phyloP scores from a whole-genome alignment of 1,140 invertebrate species.

The Calycopis cecrops region DNA sequence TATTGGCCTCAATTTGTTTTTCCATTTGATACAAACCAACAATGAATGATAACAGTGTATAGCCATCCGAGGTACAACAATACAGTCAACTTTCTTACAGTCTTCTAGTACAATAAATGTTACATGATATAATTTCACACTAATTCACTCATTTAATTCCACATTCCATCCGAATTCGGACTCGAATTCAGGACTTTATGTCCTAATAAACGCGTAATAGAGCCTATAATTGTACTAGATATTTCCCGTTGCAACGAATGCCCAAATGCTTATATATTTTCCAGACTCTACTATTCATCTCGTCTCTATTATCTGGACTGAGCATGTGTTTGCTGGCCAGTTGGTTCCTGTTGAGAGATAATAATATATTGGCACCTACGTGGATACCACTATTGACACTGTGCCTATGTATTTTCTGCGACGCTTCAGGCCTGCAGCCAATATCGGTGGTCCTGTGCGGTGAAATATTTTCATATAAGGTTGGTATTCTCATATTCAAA shows the following conservation, averaged over 20 bases:
- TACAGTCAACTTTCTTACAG: too few species aligned
- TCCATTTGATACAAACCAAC: too few species aligned
- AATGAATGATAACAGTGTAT: too few species aligned
- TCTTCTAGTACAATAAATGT: too few species aligned
- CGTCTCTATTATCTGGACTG: slow-evolving; percentile 26
- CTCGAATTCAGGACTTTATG: too few species aligned
- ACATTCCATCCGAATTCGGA: too few species aligned
- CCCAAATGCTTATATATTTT: slow-evolving; percentile 7
- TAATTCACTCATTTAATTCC: too few species aligned
- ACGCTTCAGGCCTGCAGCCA: slow-evolving; percentile 29
- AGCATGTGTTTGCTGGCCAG: slow-evolving; percentile 29
- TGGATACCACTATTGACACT: slow-evolving; percentile 29
- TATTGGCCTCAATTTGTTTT: not conserved
- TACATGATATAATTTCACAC: too few species aligned
- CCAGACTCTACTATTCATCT: slow-evolving; percentile 26
- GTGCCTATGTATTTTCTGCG: slow-evolving; percentile 32
- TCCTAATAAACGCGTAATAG: too few species aligned
- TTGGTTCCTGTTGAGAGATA: slow-evolving; percentile 28
- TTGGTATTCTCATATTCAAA: slow-evolving; percentile 17
- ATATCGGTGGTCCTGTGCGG: slow-evolving; percentile 24
- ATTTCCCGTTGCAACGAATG: too few species aligned
- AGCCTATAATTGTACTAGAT: too few species aligned
- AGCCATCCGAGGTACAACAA: too few species aligned
- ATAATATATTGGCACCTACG: slow-evolving; percentile 19
- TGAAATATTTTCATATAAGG: slow-evolving; percentile 30